phyloP scores from a whole-genome alignment of 2,888 invertebrate species.

The Caenorhabditis doughertyi region DNA sequence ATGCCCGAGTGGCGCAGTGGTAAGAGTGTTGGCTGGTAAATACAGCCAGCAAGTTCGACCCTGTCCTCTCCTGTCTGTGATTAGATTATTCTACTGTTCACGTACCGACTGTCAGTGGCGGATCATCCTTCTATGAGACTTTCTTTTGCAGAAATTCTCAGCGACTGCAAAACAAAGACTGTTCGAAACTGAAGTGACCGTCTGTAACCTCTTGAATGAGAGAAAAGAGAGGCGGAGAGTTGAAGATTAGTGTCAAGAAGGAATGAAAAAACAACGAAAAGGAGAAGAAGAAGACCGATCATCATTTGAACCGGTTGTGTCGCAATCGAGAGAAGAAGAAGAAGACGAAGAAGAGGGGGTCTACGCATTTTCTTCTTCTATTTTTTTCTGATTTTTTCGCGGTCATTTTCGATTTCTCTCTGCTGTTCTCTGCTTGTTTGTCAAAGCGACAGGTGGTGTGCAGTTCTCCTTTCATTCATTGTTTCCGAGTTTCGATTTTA shows the following conservation, averaged over 20 bases:
- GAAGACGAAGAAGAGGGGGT: constrained; percentile 15
- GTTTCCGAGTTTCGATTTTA: constrained; percentile 8
- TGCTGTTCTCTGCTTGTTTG: constrained; percentile 38
- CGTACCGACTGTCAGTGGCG: constrained; percentile 66
- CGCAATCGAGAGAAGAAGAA: constrained; percentile 51
- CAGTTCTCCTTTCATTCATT: background rate
- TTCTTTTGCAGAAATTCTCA: constrained; percentile 46
- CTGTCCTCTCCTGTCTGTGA: constrained; percentile 40
- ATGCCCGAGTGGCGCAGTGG: constrained; percentile 56
- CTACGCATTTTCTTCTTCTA: constrained; percentile 38
- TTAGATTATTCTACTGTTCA: constrained; percentile 66
- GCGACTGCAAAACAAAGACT: constrained; percentile 33
- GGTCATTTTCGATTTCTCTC: constrained; percentile 46
- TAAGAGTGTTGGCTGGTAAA: background rate
- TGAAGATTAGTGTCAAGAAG: constrained; percentile 41
- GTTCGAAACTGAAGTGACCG: constrained; percentile 51
- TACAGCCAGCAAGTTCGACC: constrained; percentile 5
- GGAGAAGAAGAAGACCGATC: constrained; percentile 43
- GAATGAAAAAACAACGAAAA: background rate
- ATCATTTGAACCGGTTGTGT: constrained; percentile 55
- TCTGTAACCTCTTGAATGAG: constrained; percentile 30
- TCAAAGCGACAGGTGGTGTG: constrained; percentile 44
- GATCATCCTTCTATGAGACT: constrained; percentile 66
- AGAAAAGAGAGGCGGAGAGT: constrained; percentile 18
- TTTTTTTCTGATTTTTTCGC: constrained; percentile 58